Percentiles rank a stretch among this genome's conserved stretches.
phyloP scores from a whole-genome alignment of 2,888 invertebrate species.

The Metopia argyrocephala region DNA sequence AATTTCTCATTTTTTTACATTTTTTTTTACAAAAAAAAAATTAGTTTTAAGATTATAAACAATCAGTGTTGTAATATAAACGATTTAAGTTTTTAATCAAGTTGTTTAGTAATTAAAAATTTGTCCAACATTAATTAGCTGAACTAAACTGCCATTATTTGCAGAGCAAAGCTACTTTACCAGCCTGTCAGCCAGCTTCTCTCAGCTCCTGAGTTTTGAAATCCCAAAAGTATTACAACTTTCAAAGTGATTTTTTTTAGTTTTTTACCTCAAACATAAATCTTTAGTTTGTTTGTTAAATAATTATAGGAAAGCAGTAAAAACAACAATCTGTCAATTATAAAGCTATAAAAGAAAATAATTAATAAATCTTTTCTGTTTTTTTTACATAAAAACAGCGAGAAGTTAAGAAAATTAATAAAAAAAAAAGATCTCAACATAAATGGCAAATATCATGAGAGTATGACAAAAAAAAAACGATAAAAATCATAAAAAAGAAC shows the following conservation, averaged over 20 bases:
- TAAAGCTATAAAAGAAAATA: neutral
- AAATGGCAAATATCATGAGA: slow-evolving; percentile 16
- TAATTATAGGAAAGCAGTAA: neutral
- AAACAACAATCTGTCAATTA: slow-evolving; percentile 14
- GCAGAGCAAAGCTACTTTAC: too few relatives aligned
- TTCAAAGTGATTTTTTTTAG: neutral
- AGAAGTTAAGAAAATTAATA: neutral
- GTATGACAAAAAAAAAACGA: neutral
- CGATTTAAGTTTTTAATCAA: slow-evolving; percentile 6
- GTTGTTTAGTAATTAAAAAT: slow-evolving; percentile 43
- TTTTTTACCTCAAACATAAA: neutral
- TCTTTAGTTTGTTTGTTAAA: neutral
- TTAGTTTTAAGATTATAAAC: too few relatives aligned
- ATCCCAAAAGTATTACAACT: slow-evolving; percentile 26
- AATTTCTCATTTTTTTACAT: too few relatives aligned
- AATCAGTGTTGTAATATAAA: too few relatives aligned
- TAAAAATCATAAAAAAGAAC: neutral
- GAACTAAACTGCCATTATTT: neutral
- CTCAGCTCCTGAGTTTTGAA: neutral
- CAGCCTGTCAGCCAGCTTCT: too few relatives aligned
- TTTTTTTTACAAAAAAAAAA: too few relatives aligned
- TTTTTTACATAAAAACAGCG: neutral
- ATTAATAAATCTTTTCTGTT: neutral
- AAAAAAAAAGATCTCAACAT: neutral
- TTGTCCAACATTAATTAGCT: slow-evolving; percentile 30